These are phyloP conservation scores for Stigmatopora argus DNA, from an alignment of 2,113 vertebrate species.

Conservation along the genomic window DNA sequence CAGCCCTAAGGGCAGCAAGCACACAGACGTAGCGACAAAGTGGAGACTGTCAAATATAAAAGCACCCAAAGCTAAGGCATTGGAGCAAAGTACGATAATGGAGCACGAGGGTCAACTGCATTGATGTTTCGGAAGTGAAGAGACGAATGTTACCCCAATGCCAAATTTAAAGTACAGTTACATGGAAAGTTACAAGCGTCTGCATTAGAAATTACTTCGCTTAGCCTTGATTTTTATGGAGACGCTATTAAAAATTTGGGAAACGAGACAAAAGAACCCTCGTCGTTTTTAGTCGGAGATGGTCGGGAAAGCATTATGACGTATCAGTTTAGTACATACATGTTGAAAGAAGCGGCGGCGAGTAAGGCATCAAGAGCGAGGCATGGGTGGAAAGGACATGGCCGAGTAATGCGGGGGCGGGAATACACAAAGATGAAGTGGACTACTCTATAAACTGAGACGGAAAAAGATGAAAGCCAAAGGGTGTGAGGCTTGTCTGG, in stretches of 20 bases:
- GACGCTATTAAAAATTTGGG: not conserved
- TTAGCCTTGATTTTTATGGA: no score
- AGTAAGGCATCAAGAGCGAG: conserved; percentile 34
- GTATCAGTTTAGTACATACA: conserved; percentile 15
- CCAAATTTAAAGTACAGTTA: no score
- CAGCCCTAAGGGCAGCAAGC: not conserved
- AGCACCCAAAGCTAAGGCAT: no score
- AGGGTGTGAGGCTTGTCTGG: conserved; percentile 34
- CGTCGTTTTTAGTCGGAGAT: conserved; percentile 4
- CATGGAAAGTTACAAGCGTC: no score
- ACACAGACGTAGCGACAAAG: not conserved
- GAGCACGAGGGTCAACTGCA: no score
- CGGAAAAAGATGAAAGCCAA: conserved; percentile 50
- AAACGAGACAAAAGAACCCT: not conserved
- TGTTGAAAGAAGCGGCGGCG: conserved; percentile 29
- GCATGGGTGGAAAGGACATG: conserved; percentile 21
- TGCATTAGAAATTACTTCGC: no score
- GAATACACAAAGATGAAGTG: conserved; percentile 46
- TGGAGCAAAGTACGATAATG: no score
- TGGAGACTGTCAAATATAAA: not conserved
- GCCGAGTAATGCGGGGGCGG: conserved; percentile 28
- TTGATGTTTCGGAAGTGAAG: no score
- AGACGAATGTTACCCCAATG: no score
- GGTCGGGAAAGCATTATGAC: conserved; percentile 7
- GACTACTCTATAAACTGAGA: conserved; percentile 52